Conservation (phyloP, 2,888 invertebrate species). For the Cryptus viduatorius region DNA sequence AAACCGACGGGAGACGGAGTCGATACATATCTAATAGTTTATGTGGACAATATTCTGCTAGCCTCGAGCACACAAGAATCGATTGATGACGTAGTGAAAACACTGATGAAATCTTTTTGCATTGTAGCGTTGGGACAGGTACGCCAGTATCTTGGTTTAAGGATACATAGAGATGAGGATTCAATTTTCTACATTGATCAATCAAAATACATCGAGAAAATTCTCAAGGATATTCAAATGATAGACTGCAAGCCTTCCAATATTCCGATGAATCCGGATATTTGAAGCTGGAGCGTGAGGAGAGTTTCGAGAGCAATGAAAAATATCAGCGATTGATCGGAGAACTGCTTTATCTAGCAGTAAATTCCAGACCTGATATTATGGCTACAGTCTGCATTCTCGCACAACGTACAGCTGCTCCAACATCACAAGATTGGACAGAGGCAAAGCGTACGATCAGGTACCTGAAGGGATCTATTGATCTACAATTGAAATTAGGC, state of each 20-base stretch:
- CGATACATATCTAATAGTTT: conserved; percentile 57
- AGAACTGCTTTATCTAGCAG: conserved; percentile 65
- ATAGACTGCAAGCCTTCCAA: conserved; percentile 64
- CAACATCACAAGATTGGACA: conserved; percentile 58
- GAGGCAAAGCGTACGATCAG: conserved; percentile 63
- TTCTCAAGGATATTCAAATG: conserved; percentile 58
- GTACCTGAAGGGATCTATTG: conserved; percentile 66
- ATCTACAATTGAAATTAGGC: conserved; percentile 49
- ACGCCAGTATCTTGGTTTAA: conserved; percentile 58
- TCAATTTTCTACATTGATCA: conserved; percentile 63
- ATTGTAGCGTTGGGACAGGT: too few species aligned
- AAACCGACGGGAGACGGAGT: conserved; percentile 18
- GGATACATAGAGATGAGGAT: conserved; percentile 53
- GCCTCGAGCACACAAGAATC: too few species aligned
- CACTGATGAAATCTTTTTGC: too few species aligned
- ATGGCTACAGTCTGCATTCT: conserved; percentile 65
- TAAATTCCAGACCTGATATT: conserved; percentile 64
- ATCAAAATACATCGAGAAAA: conserved; percentile 64
- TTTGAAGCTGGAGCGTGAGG: too few species aligned
- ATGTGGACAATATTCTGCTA: conserved; percentile 68
- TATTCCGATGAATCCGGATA: conserved; percentile 20
- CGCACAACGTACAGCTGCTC: conserved; percentile 58
- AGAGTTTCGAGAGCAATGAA: conserved; percentile 37
- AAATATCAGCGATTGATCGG: conserved; percentile 57
- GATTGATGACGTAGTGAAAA: too few species aligned